Evolutionary conservation across 2,113 vertebrate species (phyloP).

Genomic region (Chunga burmeisteri): DNA sequence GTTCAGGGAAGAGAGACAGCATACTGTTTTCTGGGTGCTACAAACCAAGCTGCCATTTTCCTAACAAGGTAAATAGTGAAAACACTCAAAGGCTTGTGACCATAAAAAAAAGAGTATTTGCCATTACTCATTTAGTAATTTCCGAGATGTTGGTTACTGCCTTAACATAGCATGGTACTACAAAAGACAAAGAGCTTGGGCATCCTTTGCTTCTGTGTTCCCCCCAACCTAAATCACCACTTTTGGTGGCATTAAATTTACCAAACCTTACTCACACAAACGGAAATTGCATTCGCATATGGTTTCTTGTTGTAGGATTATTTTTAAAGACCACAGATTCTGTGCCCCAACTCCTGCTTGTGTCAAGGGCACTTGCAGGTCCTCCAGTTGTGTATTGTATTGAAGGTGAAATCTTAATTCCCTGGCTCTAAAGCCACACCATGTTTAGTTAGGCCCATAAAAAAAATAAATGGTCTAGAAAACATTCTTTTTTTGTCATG

Average conservation of each 20-base stretch:
- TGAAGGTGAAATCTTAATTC: not conserved
- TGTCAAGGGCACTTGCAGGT: not conserved
- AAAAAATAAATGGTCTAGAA: not conserved
- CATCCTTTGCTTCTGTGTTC: not conserved
- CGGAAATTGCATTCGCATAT: not conserved
- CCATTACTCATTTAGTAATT: not conserved
- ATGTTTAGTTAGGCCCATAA: not conserved
- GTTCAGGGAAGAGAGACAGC: not conserved
- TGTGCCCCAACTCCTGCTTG: not conserved
- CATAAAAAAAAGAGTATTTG: not conserved
- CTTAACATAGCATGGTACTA: fast-evolving
- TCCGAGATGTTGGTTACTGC: not conserved
- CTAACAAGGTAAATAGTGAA: not conserved
- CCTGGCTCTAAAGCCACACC: not conserved
- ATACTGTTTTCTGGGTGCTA: not conserved
- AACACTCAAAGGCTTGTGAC: not conserved
- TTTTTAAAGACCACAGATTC: not conserved
- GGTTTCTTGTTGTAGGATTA: not conserved
- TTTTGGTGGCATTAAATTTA: not conserved
- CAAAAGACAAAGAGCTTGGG: not conserved
- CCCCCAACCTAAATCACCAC: not conserved
- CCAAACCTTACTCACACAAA: not conserved
- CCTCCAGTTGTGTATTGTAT: not conserved
- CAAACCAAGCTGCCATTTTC: not conserved
- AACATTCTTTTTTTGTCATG: not conserved